These are phyloP conservation scores for Eumaeus atala DNA, from an alignment of 1,140 invertebrate species.

Conservation along the genomic window DNA sequence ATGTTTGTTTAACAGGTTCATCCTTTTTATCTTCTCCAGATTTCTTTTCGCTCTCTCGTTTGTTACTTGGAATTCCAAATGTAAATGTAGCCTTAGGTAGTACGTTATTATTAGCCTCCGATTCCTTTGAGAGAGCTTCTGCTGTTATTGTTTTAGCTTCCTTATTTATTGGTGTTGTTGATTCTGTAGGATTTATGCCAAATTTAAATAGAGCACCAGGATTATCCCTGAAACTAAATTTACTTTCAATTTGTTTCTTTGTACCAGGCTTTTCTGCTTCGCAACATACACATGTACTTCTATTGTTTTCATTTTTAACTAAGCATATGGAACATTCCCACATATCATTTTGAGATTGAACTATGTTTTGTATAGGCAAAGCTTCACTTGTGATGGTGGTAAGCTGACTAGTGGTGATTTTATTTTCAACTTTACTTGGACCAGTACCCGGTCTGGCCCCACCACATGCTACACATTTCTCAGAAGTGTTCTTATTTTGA, in stretches of 20 bases:
- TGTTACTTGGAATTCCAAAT: constrained; percentile 48
- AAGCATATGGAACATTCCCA: constrained; percentile 83
- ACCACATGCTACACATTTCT: constrained; percentile 76
- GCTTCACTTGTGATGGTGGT: constrained; percentile 1
- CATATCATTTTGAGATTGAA: constrained; percentile 54
- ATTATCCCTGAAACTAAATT: constrained; percentile 41
- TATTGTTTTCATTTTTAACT: constrained; percentile 76
- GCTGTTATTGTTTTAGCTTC: constrained; percentile 20
- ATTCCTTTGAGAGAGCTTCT: constrained; percentile 25
- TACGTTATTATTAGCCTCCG: constrained; percentile 52
- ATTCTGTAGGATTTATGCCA: constrained; percentile 53
- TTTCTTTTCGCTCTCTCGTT: constrained; percentile 8
- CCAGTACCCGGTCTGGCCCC: constrained; percentile 61
- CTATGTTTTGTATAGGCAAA: constrained; percentile 34
- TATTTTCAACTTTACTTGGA: constrained; percentile 14
- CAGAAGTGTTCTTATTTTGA: constrained; percentile 70
- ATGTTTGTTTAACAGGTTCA: constrained; percentile 29
- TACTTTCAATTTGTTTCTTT: constrained; percentile 26
- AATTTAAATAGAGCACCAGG: constrained; percentile 59
- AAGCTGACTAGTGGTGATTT: background rate
- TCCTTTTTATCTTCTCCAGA: constrained; percentile 17
- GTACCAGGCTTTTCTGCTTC: constrained; percentile 77
- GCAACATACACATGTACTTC: constrained; percentile 80
- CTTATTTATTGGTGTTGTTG: constrained; percentile 9
- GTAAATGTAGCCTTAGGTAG: constrained; percentile 44